Conservation (phyloP, 1,140 invertebrate genomes). For the Orussus abietinus region DNA sequence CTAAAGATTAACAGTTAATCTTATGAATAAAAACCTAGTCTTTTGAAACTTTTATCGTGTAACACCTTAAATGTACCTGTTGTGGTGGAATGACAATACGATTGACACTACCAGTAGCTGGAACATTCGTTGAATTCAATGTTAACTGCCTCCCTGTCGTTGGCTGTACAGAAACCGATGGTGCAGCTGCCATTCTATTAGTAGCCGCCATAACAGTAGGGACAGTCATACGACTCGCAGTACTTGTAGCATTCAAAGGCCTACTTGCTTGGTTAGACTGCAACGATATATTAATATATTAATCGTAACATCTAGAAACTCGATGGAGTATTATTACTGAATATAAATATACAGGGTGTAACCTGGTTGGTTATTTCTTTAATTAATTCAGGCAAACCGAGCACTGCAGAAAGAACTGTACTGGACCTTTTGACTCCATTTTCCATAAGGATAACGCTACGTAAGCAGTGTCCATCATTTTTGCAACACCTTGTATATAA, state of each 20-base stretch:
- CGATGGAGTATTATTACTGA: no score
- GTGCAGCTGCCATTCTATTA: constrained; percentile 41
- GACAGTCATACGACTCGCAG: constrained; percentile 44
- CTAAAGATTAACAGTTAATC: no score
- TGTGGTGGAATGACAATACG: constrained; percentile 47
- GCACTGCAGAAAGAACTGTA: no score
- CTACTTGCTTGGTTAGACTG: constrained; percentile 40
- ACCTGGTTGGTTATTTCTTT: no score
- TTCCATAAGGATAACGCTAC: no score
- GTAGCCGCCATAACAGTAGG: constrained; percentile 39
- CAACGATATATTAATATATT: constrained; percentile 16
- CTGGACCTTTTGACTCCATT: no score
- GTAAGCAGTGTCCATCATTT: no score
- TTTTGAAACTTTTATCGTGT: no score
- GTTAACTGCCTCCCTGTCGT: constrained; percentile 37
- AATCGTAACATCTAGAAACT: not conserved
- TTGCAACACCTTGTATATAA: no score
- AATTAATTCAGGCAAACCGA: no score
- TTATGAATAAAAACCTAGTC: no score
- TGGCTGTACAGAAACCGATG: constrained; percentile 40
- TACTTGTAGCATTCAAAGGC: constrained; percentile 30
- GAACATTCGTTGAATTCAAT: constrained; percentile 39
- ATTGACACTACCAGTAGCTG: constrained; percentile 35
- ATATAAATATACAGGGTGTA: no score
- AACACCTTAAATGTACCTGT: constrained; percentile 34